These are phyloP conservation scores for Laticauda colubrina DNA, from an alignment of 2,113 vertebrate species.

Conservation along the genomic window DNA sequence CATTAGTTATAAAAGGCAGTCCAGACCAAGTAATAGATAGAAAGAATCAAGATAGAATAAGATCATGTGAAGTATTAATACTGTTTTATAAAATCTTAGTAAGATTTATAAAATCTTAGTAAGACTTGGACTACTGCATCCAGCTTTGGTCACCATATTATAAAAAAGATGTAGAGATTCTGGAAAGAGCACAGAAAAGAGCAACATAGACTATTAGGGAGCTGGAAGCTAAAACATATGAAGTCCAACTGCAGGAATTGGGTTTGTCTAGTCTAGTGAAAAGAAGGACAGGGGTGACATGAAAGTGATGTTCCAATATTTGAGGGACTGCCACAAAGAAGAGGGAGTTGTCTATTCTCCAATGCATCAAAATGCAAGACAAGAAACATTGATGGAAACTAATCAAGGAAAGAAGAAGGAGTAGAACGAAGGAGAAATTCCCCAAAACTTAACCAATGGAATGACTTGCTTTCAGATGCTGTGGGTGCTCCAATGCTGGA, in stretches of 20 bases:
- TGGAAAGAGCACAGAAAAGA: neutral
- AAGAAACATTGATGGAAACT: neutral
- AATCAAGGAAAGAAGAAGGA: neutral
- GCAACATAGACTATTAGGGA: neutral
- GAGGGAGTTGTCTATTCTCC: neutral
- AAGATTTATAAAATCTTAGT: no score
- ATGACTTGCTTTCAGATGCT: no score
- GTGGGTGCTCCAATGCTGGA: no score
- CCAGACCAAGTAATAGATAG: neutral
- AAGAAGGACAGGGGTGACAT: neutral
- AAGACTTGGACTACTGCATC: neutral
- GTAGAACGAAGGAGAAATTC: neutral
- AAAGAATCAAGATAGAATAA: neutral
- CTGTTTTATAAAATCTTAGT: neutral
- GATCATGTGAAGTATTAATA: neutral
- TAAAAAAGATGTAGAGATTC: neutral
- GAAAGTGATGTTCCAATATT: neutral
- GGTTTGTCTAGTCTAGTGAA: neutral
- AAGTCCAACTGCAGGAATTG: neutral
- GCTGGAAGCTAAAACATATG: neutral
- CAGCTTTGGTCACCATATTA: neutral
- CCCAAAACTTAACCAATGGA: no score
- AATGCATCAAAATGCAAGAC: neutral
- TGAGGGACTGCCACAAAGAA: neutral
- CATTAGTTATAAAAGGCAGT: neutral